phyloP scores from a whole-genome alignment of 2,888 invertebrate genomes.

The Linyphia triangularis region DNA sequence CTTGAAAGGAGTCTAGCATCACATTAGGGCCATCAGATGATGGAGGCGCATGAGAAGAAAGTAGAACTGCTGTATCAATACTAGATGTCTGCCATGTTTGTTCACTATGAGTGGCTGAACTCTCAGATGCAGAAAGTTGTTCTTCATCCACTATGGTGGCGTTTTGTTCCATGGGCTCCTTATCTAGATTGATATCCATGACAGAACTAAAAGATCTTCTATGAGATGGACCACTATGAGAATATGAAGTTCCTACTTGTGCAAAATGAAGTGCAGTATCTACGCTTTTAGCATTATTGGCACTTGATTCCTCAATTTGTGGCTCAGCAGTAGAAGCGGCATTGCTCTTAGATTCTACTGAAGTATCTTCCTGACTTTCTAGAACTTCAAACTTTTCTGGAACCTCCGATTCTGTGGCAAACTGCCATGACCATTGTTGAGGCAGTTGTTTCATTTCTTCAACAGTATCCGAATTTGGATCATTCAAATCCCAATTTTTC shows the following conservation, averaged over 20 bases:
- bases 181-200: constrained; percentile 51
- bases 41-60: constrained; percentile 51
- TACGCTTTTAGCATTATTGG: constrained; percentile 26
- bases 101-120: constrained; percentile 76
- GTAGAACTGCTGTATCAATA: constrained; percentile 75
- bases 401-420: constrained; percentile 61
- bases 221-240: constrained; percentile 49
- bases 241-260: constrained; percentile 25
- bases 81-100: constrained; percentile 77
- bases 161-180: constrained; percentile 44
- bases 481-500: constrained; percentile 73
- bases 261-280: constrained; percentile 5
- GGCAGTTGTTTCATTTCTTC: constrained; percentile 68
- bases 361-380: constrained; percentile 14
- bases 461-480: constrained; percentile 72
- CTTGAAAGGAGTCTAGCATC: constrained; percentile 44
- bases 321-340: neutral
- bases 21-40: constrained; percentile 33
- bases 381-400: constrained; percentile 55
- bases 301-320: constrained; percentile 1
- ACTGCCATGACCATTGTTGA: constrained; percentile 70
- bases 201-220: constrained; percentile 64
- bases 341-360: neutral
- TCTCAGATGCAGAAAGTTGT: constrained; percentile 75
- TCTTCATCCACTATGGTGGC: constrained; percentile 74